Percentiles rank a stretch among this genome's conserved stretches.
These are phyloP conservation scores for Drosophila watanabei DNA, from an alignment of 1,140 invertebrate genomes.

Conservation along the genomic window DNA sequence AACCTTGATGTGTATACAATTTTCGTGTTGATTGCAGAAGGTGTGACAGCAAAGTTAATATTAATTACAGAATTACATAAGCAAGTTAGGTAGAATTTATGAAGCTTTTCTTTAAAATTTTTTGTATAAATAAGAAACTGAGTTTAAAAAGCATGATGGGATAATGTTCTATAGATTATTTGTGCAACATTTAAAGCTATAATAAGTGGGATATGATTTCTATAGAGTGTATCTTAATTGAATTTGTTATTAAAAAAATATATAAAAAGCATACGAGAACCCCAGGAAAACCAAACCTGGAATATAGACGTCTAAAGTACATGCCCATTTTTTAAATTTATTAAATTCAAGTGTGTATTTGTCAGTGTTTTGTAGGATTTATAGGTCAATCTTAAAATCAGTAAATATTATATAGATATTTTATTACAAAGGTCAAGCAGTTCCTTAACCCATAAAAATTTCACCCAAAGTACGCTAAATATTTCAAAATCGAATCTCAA, in stretches of 20 bases:
- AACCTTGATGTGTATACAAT: not conserved
- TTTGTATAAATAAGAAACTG: too few species aligned
- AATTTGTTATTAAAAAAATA: not conserved
- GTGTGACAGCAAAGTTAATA: not conserved
- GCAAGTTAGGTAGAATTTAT: too few species aligned
- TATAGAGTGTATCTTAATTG: rapidly evolving
- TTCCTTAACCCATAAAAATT: not conserved
- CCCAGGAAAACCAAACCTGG: not conserved
- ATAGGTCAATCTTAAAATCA: too few species aligned
- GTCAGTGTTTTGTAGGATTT: too few species aligned
- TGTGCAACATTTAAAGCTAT: not conserved
- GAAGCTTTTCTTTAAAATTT: too few species aligned
- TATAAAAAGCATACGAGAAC: not conserved
- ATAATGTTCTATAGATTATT: not conserved
- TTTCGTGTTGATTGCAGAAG: too few species aligned
- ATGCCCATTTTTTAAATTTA: not conserved
- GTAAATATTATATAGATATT: too few species aligned
- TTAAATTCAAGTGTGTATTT: not conserved
- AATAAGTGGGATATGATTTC: not conserved
- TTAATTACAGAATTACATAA: not conserved
- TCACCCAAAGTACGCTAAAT: not conserved
- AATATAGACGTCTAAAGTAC: too few species aligned
- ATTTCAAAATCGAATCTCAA: not conserved
- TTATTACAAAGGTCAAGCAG: not conserved
- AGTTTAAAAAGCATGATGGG: not conserved